Conservation (phyloP, 2,113 vertebrate species). For the Montifringilla adamsi region DNA sequence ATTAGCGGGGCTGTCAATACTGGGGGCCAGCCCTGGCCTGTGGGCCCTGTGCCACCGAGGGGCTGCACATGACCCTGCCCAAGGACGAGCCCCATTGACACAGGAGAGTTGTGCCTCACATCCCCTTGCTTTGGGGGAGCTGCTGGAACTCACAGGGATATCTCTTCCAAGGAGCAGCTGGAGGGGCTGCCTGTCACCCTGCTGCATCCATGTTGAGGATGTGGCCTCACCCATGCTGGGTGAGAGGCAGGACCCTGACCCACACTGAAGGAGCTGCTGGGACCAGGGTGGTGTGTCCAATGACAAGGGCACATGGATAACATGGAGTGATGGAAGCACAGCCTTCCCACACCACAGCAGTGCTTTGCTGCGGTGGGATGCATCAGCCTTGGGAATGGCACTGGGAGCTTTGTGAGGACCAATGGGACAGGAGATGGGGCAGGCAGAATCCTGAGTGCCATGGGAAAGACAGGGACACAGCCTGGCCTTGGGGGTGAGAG, state of each 20-base stretch:
- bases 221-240: background rate
- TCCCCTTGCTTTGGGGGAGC: background rate
- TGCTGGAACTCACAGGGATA: background rate
- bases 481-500: background rate
- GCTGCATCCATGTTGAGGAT: rapidly evolving
- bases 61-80: background rate
- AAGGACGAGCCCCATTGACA: background rate
- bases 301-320: rapidly evolving
- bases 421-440: background rate
- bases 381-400: background rate
- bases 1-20: background rate
- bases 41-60: background rate
- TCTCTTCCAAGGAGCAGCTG: rapidly evolving
- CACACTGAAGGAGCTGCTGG: background rate
- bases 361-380: rapidly evolving
- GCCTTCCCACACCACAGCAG: rapidly evolving
- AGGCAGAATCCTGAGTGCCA: background rate
- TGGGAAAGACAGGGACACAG: background rate
- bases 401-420: rapidly evolving
- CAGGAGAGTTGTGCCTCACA: background rate
- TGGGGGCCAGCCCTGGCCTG: background rate
- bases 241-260: background rate
- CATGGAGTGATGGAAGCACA: rapidly evolving
- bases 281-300: background rate
- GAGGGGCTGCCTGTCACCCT: background rate